phyloP scores from a whole-genome alignment of 1,140 invertebrate species.

The Scaptomyza graminum region DNA sequence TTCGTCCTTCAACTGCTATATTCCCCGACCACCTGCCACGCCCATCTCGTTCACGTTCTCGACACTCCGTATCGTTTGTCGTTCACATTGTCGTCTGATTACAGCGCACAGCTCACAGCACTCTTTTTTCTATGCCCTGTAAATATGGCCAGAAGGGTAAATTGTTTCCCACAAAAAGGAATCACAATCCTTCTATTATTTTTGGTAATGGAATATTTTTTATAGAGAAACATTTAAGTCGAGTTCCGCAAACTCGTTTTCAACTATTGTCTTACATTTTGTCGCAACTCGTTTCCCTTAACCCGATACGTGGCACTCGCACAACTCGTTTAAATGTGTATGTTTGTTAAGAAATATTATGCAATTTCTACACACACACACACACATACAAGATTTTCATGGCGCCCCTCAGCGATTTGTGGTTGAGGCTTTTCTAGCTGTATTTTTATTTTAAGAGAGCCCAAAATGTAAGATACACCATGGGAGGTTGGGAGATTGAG shows the following conservation, averaged over 20 bases:
- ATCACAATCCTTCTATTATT: no score
- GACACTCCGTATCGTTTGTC: conserved; percentile 19
- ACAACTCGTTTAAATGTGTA: conserved; percentile 37
- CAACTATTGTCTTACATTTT: not conserved
- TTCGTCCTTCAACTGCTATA: conserved; percentile 57
- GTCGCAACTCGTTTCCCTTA: conserved; percentile 42
- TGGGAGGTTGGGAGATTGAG: not conserved
- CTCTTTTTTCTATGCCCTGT: conserved; percentile 17
- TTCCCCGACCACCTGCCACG: not conserved
- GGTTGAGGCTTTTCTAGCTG: conserved; percentile 42
- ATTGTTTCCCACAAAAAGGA: not conserved
- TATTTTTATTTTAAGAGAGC: conserved; percentile 33
- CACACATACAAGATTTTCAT: conserved; percentile 37
- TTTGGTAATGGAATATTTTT: no score
- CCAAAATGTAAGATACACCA: conserved; percentile 7
- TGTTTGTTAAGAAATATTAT: conserved; percentile 69
- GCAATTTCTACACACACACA: conserved; percentile 67
- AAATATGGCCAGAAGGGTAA: not conserved
- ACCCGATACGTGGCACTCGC: conserved; percentile 59
- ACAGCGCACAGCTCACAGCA: conserved; percentile 59
- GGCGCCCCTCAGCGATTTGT: conserved; percentile 56
- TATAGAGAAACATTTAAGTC: conserved; percentile 26
- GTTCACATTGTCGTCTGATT: conserved; percentile 62
- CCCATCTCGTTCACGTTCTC: conserved; percentile 17
- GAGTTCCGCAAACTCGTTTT: no score